Base-by-base conservation (phyloP, 2,113 vertebrate species). In the Hiodon alosoides region DNA sequence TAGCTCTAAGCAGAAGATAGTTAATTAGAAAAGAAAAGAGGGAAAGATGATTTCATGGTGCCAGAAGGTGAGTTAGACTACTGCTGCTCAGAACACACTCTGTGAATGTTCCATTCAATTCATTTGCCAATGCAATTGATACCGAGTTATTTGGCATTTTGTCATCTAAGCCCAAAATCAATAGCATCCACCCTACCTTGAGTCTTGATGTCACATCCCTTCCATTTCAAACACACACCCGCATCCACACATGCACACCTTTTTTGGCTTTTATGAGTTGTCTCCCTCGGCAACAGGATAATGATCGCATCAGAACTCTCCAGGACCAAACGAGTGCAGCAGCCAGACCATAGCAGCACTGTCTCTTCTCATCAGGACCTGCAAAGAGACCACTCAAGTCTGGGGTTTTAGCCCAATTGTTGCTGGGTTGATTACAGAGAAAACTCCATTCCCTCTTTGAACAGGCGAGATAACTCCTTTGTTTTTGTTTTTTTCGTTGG, bases 361-460 rank as follows among this genome's bases (percentile, higher is more conserved):
- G 52, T 54, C n/a, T 64, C 14, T 2, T 2, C 77, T 64, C 65
- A 71, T 69, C 71, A 78, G 72, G 67, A n/a, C 48, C 11, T 14
- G 50, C 74, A 52, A 48, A 17, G 31, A 58, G 59, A 69, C 70
- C 64, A 54, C 46, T 71, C 69, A 54, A 17, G 70, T 48, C 5
- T 3, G 5, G 14, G 31, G 11, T 16, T 17, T 68, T 31, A 70
- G 67, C 11, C 14, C 57, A 31, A 14, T 69, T 57, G 57, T 69
- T 69, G 67, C 67, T 69, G 10, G 60, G 67, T 57, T 76, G 74
- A 76, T 75, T 75, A 62, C 50, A 48, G 14, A 13, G 7, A 65
- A 57, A 58, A 16, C 31, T 73, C 71, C 10, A 73, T 9, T 54
- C 62, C 57, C 54, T 54, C 11, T 31, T 8, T 7, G 53, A 50